Conservation (phyloP, 2,888 invertebrate species). For the Atherix ibis region DNA sequence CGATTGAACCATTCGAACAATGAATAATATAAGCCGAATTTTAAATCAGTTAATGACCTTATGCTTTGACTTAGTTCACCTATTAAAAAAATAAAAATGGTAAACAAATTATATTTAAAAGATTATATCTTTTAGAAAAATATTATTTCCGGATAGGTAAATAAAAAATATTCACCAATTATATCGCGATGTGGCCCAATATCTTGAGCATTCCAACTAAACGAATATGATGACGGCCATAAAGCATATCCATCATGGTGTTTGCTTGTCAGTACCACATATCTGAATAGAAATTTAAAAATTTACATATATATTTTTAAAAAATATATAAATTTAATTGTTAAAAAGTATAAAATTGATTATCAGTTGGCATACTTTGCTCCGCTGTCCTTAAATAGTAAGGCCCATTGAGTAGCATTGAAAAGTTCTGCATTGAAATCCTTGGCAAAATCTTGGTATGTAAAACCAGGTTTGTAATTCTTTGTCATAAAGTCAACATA, state of each 20-base stretch:
- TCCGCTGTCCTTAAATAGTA: conserved; percentile 66
- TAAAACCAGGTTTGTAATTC: conserved; percentile 70
- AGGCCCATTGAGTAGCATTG: conserved; percentile 69
- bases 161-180: conserved; percentile 35
- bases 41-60: conserved; percentile 4
- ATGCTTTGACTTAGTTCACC: conserved; percentile 8
- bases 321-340: too few relatives aligned
- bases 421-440: conserved; percentile 84
- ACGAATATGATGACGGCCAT: conserved; percentile 69
- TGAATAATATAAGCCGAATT: conserved; percentile 5
- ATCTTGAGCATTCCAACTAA: conserved; percentile 71
- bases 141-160: neutral
- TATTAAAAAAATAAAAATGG: too few relatives aligned
- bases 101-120: conserved; percentile 26
- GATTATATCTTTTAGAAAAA: conserved; percentile 22
- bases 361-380: conserved; percentile 71
- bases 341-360: too few relatives aligned
- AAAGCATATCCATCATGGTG: conserved; percentile 78
- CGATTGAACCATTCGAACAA: conserved; percentile 82
- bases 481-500: conserved; percentile 56
- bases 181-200: conserved; percentile 64
- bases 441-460: conserved; percentile 82
- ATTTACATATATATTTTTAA: neutral
- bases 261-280: conserved; percentile 71
- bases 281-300: conserved; percentile 34